phyloP scores from a whole-genome alignment of 2,113 vertebrate genomes.

The Pollimyrus isidori region DNA sequence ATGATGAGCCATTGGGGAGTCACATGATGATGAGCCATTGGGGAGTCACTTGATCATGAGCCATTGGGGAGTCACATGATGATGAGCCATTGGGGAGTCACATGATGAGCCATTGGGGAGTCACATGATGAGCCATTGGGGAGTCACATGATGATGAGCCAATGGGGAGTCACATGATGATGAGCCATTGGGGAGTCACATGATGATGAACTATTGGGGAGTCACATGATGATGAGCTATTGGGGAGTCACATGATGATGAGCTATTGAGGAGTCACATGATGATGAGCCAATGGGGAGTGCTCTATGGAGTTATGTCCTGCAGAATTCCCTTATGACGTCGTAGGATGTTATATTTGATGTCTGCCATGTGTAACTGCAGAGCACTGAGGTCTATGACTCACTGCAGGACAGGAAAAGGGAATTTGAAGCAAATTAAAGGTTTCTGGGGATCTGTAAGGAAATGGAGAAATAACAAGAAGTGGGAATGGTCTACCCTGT shows the following conservation, averaged over 20 bases:
- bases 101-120: no score
- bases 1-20: conserved; percentile 39
- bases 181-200: conserved; percentile 39
- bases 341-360: conserved; percentile 30
- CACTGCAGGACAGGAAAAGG: neutral
- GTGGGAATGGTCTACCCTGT: neutral
- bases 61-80: conserved; percentile 42
- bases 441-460: neutral
- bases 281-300: conserved; percentile 45
- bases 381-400: neutral
- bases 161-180: conserved; percentile 41
- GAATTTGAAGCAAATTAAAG: neutral
- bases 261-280: conserved; percentile 39
- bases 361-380: neutral
- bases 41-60: no score
- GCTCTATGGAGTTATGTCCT: conserved; percentile 60
- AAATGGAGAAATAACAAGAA: neutral
- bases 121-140: conserved; percentile 39
- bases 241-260: conserved; percentile 42
- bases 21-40: conserved; percentile 39
- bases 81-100: conserved; percentile 38
- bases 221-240: conserved; percentile 40
- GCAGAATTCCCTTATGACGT: conserved; percentile 49
- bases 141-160: conserved; percentile 41
- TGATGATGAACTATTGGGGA: conserved; percentile 39